These are phyloP conservation scores for Phataginus tricuspis DNA, from an alignment of 2,797 vertebrate genomes.

Conservation along the genomic window DNA sequence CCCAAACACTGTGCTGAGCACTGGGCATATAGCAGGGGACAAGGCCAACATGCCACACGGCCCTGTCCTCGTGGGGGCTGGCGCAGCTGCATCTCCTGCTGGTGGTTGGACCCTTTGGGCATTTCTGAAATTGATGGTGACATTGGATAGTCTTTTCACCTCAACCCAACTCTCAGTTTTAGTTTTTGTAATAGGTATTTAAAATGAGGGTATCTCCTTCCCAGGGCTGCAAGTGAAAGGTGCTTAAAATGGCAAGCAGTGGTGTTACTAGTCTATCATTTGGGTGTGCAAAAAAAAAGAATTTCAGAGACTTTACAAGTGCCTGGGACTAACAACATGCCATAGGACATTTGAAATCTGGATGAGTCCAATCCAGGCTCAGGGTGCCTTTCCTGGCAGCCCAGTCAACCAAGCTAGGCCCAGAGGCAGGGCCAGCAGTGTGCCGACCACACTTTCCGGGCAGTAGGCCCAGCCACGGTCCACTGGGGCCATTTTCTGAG, in stretches of 20 bases:
- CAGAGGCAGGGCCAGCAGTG: rapidly evolving
- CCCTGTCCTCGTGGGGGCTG: rapidly evolving
- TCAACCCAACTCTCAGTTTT: neutral
- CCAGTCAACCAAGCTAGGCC: rapidly evolving
- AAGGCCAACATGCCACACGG: neutral
- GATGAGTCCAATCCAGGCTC: neutral
- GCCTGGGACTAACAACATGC: too few relatives aligned
- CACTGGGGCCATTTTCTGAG: neutral
- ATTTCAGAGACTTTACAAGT: neutral
- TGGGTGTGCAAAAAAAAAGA: neutral
- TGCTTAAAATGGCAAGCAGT: neutral
- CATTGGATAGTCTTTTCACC: neutral
- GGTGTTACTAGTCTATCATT: too few relatives aligned
- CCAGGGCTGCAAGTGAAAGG: too few relatives aligned
- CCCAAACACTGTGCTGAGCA: neutral
- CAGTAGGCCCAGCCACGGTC: rapidly evolving
- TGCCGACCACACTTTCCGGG: rapidly evolving
- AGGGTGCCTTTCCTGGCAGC: neutral
- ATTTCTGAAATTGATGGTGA: neutral
- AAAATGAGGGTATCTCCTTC: neutral
- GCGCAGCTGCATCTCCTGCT: too few relatives aligned
- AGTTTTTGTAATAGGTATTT: neutral
- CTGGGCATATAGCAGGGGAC: too few relatives aligned
- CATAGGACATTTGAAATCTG: neutral
- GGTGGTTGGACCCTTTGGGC: neutral